Base-by-base conservation (phyloP, 2,113 vertebrate species). In the Scomber colias region DNA sequence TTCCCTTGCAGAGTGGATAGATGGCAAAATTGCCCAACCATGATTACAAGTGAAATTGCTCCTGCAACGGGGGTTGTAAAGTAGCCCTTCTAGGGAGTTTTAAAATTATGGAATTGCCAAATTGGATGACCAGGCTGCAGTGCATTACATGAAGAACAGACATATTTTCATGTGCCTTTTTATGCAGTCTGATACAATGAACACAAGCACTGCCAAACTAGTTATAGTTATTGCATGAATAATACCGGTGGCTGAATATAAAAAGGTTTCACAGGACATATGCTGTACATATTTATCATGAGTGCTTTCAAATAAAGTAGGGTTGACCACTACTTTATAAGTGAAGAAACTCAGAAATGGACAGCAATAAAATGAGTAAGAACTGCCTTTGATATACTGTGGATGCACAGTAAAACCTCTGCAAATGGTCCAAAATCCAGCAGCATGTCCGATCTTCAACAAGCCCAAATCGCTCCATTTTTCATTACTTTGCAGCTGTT, bases 71-170 rank as follows among this genome's bases (percentile, higher is more conserved):
- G 5, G 30, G 46, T 69, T 79, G 65, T 74, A 81, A 77, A 74
- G 61, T 57, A 70, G 64, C 49, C 63, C 55, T 48, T 53, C 40
- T 53, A 67, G 49, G 4, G 1, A 49, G 60, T 83, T 66, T 77
- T 60, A 46, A 84, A 84, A 78, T 81, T n/a, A 84, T 77, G 60
- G 49, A 61, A 74, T 54, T 74, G 55, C 74, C 64, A 75, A 50
- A 74, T 24, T 56, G 68, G 24, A 9, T 44, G 64, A 35, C 53
- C 31, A 21, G 53, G 59, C 49, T 63, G 50, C 46, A 63, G 61
- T 63, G 44, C 71, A 55, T 71, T 60, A 54, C 46, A 48, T 30
- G 65, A 54, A 65, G 16, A 77, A 64, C 10, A 44, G 56, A 17
- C 30, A 17, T 31, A 11, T 73, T 77, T 79, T 64, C 27, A 75